Evolutionary conservation across 2,888 invertebrate genomes (phyloP).

Genomic region (Ligdia adustata): DNA sequence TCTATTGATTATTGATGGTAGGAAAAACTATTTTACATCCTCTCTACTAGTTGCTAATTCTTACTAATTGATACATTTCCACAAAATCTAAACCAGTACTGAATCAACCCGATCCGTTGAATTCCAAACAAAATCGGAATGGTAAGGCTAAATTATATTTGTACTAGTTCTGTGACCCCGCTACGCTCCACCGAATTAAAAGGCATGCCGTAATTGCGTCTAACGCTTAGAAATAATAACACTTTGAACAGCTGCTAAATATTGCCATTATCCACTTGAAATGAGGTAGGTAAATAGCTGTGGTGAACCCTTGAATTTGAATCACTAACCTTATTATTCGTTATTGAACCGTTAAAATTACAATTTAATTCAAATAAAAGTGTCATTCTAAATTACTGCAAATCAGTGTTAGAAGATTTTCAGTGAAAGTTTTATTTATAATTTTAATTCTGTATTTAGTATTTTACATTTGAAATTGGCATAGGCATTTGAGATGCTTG

Average conservation of each 20-base stretch:
- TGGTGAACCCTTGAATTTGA: too few species aligned
- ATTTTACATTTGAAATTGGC: too few species aligned
- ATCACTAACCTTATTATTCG: background rate
- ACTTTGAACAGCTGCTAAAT: constrained; percentile 47
- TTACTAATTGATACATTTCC: too few species aligned
- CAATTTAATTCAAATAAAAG: too few species aligned
- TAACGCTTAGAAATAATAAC: constrained; percentile 51
- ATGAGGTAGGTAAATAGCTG: constrained; percentile 3
- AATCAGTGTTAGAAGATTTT: too few species aligned
- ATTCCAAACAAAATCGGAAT: constrained; percentile 12
- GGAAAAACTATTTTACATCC: too few species aligned
- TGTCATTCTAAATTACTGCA: too few species aligned
- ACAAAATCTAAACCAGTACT: constrained; percentile 3
- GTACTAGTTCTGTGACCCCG: constrained; percentile 79
- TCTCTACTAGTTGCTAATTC: too few species aligned
- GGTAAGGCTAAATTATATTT: constrained; percentile 60
- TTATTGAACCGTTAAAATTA: background rate
- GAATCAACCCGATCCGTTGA: background rate
- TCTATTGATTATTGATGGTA: too few species aligned
- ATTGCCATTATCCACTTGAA: constrained; percentile 30
- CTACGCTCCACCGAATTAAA: constrained; percentile 72
- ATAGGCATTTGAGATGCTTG: too few species aligned
- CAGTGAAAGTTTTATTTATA: too few species aligned
- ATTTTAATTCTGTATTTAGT: too few species aligned
- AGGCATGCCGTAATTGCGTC: constrained; percentile 63